Evolutionary conservation across 2,113 vertebrate species (phyloP).

Genomic region (Mus spicilegus): DNA sequence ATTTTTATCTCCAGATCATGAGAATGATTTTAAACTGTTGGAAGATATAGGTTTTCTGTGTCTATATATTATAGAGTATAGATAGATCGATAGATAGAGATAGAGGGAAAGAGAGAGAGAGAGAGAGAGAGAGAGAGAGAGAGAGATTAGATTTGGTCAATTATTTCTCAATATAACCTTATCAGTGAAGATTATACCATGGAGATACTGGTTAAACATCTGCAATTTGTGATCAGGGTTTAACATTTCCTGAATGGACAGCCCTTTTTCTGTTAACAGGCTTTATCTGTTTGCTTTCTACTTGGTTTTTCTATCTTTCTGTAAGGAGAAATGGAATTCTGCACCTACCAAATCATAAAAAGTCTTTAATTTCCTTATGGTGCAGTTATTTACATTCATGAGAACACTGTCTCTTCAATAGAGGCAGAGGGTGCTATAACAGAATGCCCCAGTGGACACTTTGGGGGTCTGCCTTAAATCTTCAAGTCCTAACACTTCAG

Average conservation of each 20-base stretch:
- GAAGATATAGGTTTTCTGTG: background rate
- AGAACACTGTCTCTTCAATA: conserved; percentile 48
- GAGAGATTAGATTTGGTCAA: background rate
- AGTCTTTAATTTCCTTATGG: conserved; percentile 64
- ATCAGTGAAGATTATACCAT: conserved; percentile 62
- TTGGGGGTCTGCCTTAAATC: background rate
- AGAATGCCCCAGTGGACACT: background rate
- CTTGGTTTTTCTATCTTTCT: conserved; percentile 65
- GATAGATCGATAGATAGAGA: too few relatives aligned
- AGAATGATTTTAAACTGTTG: background rate
- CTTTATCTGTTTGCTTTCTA: conserved; percentile 42
- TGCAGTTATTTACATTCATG: conserved; percentile 35
- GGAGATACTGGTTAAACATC: conserved; percentile 58
- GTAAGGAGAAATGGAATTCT: conserved; percentile 41
- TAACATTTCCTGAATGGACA: conserved; percentile 32
- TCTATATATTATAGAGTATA: background rate
- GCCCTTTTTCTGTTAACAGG: conserved; percentile 35
- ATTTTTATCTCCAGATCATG: conserved; percentile 23
- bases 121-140: too few relatives aligned
- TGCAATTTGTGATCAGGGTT: conserved; percentile 58
- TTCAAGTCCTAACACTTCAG: background rate
- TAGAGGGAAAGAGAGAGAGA: too few relatives aligned
- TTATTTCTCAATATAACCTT: conserved; percentile 68
- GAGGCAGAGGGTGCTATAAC: background rate
- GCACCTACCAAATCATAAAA: conserved; percentile 46